Percentiles rank a stretch among this genome's conserved stretches.
phyloP scores from a whole-genome alignment of 1,140 invertebrate species.

The Maniola jurtina region DNA sequence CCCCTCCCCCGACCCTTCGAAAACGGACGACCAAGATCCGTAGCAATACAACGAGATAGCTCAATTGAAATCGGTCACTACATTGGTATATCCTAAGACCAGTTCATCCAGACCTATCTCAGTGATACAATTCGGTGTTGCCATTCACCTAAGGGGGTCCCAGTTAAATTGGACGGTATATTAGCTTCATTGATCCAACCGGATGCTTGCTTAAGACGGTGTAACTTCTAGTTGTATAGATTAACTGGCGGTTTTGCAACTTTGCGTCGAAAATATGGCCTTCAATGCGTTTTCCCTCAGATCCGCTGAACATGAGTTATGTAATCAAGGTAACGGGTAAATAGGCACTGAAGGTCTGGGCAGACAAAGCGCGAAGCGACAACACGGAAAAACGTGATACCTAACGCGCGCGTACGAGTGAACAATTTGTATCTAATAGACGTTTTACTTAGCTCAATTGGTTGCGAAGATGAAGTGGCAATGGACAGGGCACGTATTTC shows the following conservation, averaged over 20 bases:
- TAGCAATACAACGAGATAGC: conserved; percentile 6
- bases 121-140: conserved; percentile 25
- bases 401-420: no score
- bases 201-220: conserved; percentile 69
- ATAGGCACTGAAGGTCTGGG: neutral
- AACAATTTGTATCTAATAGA: no score
- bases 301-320: conserved; percentile 23
- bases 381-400: no score
- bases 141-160: conserved; percentile 35
- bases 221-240: conserved; percentile 44
- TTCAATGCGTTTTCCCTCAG: conserved; percentile 27
- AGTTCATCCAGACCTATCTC: conserved; percentile 8
- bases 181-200: conserved; percentile 65
- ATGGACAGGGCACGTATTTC: no score
- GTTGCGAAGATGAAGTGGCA: no score
- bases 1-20: conserved; percentile 37
- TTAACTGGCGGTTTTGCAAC: conserved; percentile 49
- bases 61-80: conserved; percentile 29
- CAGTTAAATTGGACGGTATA: conserved; percentile 47
- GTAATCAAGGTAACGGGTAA: conserved; percentile 20
- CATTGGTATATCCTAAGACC: conserved; percentile 19
- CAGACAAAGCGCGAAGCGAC: neutral
- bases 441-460: no score
- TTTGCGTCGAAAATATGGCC: conserved; percentile 37
- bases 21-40: conserved; percentile 9